These are phyloP conservation scores for Propithecus deckenii DNA, from an alignment of 2,797 vertebrate genomes.

Conservation along the genomic window DNA sequence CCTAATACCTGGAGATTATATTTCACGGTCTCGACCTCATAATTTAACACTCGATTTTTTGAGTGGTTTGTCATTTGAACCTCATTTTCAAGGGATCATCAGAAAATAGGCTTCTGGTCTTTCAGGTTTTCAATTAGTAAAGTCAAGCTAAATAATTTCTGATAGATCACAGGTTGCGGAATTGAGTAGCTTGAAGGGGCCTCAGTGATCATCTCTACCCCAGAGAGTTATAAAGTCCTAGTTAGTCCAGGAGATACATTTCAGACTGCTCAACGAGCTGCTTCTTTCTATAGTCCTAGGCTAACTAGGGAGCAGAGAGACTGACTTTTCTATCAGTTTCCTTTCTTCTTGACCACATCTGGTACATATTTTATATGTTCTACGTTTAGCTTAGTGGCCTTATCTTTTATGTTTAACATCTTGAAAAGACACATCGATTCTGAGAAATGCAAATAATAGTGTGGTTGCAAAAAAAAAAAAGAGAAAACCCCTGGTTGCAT, in stretches of 20 bases:
- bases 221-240: not conserved
- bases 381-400: not conserved
- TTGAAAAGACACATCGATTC: slow-evolving; percentile 1
- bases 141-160: not conserved
- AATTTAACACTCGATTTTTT: not conserved
- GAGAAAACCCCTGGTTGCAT: not conserved
- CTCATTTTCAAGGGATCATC: not conserved
- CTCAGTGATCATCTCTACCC: not conserved
- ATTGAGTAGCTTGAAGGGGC: not conserved
- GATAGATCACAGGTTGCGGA: not conserved
- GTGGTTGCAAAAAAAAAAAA: not conserved
- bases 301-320: not conserved
- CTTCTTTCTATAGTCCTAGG: not conserved
- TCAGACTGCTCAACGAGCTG: not conserved
- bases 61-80: slow-evolving; percentile 3
- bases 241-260: not conserved
- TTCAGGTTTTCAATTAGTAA: not conserved
- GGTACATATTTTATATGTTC: not conserved
- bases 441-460: slow-evolving; percentile 24
- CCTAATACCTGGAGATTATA: not conserved
- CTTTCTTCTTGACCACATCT: not conserved
- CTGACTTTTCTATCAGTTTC: not conserved
- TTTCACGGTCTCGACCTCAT: not conserved
- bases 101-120: slow-evolving; percentile 54
- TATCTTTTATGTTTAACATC: not conserved